Base-by-base conservation (phyloP, 2,888 invertebrate species). In the Willowsia nigromaculata region DNA sequence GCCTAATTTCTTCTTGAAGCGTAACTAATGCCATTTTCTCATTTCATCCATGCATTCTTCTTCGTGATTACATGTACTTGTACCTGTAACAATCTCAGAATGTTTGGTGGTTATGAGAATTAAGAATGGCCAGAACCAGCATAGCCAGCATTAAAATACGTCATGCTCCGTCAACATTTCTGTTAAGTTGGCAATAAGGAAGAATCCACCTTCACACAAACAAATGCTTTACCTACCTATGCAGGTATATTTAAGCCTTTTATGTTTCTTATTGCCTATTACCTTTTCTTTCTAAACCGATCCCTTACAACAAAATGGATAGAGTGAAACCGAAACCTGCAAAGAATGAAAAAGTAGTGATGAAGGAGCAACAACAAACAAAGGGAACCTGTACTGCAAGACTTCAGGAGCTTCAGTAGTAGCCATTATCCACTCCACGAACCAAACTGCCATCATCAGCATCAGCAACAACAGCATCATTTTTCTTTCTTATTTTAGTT, bases 21-120 rank as follows among this genome's bases (percentile, higher is more conserved):
- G 81, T 62, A 81, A 62, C 81, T 40, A 81, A 81, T 59, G 18
- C 43, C 62, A 25, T 27, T 53, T 78, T 78, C 30, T 30, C n/a
- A 25, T 43, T 81, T 25, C 25, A 33, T 37, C 5, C n/a, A 2
- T 50, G 50, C 80, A 27, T 80, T 56, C 53, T 18, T 33, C 37
- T n/a, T n/a, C 37, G 15, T 62, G 37, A 37, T n/a, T 40, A 68
- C 68, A 11, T 13, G 59, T 25, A 59, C n/a, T n/a, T 40, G 4
- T 59, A 59, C 59, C 59, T 27, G 59, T 25, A 59, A 7, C 59
- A 15, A n/a, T n/a, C 5, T 5, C 15, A 53, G 53, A 37, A 37
- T 37, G 9, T 9, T 9, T 37, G 5, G 37, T 37, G 37, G 37
- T 53, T 9, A 18, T 1, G 22, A 18, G 18, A 53, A 18, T 5